A percentile compares a stretch with the other conserved stretches of the same genome.
phyloP scores from a whole-genome alignment of 2,797 vertebrate genomes.

The Darevskia nairensis region DNA sequence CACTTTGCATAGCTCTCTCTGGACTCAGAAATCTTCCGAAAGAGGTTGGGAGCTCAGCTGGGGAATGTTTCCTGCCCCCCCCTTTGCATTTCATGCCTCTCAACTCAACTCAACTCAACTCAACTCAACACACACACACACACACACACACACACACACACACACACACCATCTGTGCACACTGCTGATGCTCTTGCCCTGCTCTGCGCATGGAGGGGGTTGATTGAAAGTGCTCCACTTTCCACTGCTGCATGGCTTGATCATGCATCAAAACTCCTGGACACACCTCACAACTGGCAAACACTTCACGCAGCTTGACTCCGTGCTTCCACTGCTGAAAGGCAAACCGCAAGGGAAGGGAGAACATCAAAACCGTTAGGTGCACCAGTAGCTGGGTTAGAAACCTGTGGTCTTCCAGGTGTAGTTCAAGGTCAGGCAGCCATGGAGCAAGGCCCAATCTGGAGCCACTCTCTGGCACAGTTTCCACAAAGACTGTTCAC shows the following conservation, averaged over 20 bases:
- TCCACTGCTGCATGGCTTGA: neutral
- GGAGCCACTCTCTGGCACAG: neutral
- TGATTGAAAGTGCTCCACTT: neutral
- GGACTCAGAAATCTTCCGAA: neutral
- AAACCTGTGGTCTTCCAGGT: neutral
- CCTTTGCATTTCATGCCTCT: neutral
- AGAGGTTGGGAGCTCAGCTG: neutral
- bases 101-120: neutral
- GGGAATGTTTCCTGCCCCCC: neutral
- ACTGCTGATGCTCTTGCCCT: neutral
- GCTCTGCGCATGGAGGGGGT: neutral
- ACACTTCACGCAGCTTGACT: neutral
- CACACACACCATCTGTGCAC: neutral
- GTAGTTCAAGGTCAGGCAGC: neutral
- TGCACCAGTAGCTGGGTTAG: neutral
- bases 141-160: too few species aligned
- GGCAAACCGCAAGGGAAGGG: neutral
- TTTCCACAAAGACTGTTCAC: neutral
- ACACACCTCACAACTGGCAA: too few species aligned
- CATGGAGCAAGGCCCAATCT: neutral
- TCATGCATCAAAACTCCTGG: neutral
- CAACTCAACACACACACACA: too few species aligned
- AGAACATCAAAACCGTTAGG: neutral
- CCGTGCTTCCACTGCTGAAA: neutral
- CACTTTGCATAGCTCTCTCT: constrained; percentile 27